Evolutionary conservation across 2,113 vertebrate species (phyloP).

Genomic region (Columbina picui): DNA sequence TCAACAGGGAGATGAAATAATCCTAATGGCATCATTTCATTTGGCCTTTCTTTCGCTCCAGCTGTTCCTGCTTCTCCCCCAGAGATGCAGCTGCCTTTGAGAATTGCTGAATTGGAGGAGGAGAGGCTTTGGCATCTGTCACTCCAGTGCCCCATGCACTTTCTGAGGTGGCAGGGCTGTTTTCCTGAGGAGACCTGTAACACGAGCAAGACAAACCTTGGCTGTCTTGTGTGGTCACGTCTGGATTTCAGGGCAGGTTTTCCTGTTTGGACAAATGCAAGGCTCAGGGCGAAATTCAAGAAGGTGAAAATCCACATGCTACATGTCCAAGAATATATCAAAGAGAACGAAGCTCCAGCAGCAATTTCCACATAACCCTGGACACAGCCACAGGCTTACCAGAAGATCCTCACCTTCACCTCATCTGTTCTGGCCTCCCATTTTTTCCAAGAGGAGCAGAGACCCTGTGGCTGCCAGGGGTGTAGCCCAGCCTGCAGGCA

Average conservation of each 20-base stretch:
- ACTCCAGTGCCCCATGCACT: rapidly evolving
- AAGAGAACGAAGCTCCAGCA: background rate
- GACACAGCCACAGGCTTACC: background rate
- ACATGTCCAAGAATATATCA: background rate
- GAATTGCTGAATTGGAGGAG: background rate
- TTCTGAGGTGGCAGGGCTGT: background rate
- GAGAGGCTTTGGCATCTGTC: background rate
- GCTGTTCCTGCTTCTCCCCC: background rate
- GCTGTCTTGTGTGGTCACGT: background rate
- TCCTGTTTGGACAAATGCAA: background rate
- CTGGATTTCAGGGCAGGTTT: background rate
- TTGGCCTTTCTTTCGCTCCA: background rate
- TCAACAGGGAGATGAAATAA: background rate
- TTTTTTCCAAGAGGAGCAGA: background rate
- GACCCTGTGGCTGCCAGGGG: background rate
- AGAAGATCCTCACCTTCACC: background rate
- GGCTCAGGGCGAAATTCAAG: background rate
- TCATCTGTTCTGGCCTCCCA: background rate
- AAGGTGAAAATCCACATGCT: background rate
- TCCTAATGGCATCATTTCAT: background rate
- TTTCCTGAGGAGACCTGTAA: background rate
- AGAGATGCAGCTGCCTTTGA: background rate
- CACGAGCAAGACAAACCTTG: background rate
- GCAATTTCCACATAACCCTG: background rate
- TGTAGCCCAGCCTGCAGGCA: background rate